These are phyloP conservation scores for Drosophila fuyamai DNA, from an alignment of 1,140 invertebrate species.

Conservation along the genomic window DNA sequence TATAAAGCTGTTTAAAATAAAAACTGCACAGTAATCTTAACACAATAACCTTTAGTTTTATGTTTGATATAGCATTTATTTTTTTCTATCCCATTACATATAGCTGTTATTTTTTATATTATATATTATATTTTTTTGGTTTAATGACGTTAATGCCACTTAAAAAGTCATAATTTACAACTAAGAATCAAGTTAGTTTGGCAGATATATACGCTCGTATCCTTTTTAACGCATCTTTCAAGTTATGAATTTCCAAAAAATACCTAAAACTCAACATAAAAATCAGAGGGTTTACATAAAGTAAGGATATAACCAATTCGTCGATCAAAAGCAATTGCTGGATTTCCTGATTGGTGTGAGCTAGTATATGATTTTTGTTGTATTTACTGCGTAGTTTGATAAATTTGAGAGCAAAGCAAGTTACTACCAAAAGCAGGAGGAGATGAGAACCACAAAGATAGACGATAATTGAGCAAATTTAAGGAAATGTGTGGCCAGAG, in stretches of 20 bases:
- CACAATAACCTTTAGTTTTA: too few relatives aligned
- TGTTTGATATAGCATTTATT: neutral
- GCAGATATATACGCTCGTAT: too few relatives aligned
- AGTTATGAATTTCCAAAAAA: too few relatives aligned
- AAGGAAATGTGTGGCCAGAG: conserved; percentile 39
- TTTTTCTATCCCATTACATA: neutral
- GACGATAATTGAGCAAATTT: conserved; percentile 35
- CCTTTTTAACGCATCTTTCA: too few relatives aligned
- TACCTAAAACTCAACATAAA: too few relatives aligned
- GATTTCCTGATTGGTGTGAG: conserved; percentile 27
- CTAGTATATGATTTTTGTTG: conserved; percentile 32
- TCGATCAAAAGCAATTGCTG: neutral
- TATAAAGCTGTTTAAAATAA: too few relatives aligned
- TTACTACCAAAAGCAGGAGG: conserved; percentile 33
- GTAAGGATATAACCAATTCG: conserved; percentile 9
- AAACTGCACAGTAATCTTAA: too few relatives aligned
- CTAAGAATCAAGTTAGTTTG: too few relatives aligned
- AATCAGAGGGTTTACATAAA: too few relatives aligned
- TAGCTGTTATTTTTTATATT: neutral
- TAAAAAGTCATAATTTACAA: too few relatives aligned
- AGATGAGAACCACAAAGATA: conserved; percentile 1
- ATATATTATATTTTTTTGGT: too few relatives aligned
- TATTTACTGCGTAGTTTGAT: conserved; percentile 52
- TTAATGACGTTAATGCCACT: too few relatives aligned
- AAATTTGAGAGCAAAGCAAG: conserved; percentile 58